Conservation (phyloP, 1,140 invertebrate genomes). For the Acyrthosiphon pisum region DNA sequence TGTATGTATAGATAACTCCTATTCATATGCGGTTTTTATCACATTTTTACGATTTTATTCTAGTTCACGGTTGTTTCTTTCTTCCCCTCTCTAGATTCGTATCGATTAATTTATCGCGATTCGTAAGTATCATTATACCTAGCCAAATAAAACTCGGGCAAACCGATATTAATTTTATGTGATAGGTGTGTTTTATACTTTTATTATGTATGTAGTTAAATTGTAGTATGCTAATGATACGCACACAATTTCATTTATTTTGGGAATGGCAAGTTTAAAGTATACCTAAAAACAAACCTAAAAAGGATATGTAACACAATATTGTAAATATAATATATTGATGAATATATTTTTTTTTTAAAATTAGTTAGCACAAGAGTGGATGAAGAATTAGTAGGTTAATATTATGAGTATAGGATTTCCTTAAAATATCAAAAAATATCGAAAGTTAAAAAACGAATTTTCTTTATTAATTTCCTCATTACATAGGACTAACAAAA, state of each 20-base stretch:
- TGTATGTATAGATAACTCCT: background rate
- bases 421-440: background rate
- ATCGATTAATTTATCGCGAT: background rate
- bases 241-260: background rate
- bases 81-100: background rate
- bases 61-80: background rate
- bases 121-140: background rate
- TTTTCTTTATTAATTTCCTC: background rate
- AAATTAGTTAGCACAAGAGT: no score
- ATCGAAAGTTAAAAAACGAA: background rate
- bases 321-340: background rate
- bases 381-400: background rate
- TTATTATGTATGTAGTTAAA: background rate
- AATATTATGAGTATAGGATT: background rate
- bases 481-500: background rate
- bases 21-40: background rate
- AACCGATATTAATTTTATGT: background rate
- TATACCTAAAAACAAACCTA: background rate
- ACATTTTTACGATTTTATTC: constrained; percentile 1
- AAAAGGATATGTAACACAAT: no score
- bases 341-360: background rate
- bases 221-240: background rate
- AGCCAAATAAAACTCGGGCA: background rate
- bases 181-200: background rate
- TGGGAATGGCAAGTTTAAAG: background rate